Percentiles rank a stretch among this genome's conserved stretches.
Conservation (phyloP, 1,140 invertebrate genomes). For the Pogonognathellus flavescens region DNA sequence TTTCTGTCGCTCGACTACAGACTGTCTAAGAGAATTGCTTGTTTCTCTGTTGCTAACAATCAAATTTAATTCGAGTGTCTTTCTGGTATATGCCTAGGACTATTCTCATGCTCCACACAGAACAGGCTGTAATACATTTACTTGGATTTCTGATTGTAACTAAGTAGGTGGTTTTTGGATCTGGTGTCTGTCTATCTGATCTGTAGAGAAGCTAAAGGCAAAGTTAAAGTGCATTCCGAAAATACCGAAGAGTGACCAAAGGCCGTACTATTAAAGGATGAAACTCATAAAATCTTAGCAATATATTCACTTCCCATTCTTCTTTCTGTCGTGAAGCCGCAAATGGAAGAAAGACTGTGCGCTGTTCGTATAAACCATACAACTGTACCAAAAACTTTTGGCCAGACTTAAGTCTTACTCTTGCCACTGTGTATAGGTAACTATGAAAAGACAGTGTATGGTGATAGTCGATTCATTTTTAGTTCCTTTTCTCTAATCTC, state of each 20-base stretch:
- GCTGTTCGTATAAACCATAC: too few relatives aligned
- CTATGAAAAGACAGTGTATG: neutral
- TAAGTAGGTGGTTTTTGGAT: neutral
- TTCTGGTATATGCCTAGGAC: neutral
- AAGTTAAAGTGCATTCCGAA: conserved; percentile 48
- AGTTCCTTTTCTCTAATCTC: conserved; percentile 26
- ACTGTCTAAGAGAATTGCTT: neutral
- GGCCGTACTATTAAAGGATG: conserved; percentile 41
- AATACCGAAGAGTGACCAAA: conserved; percentile 43
- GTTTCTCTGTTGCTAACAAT: conserved; percentile 15
- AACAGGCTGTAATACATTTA: conserved; percentile 19
- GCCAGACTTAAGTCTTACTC: neutral
- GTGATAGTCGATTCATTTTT: conserved; percentile 31
- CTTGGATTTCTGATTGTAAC: conserved; percentile 7
- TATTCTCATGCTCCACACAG: neutral
- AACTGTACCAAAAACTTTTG: conserved; percentile 26
- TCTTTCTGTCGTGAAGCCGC: conserved; percentile 45
- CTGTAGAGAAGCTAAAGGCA: conserved; percentile 15
- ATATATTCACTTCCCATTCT: conserved; percentile 49
- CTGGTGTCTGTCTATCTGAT: conserved; percentile 26
- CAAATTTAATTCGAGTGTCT: conserved; percentile 17
- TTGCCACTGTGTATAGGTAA: neutral
- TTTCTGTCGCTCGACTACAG: neutral
- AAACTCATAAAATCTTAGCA: conserved; percentile 45
- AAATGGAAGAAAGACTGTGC: conserved; percentile 39